phyloP scores from a whole-genome alignment of 1,140 invertebrate species.

The Gryllus bimaculatus region DNA sequence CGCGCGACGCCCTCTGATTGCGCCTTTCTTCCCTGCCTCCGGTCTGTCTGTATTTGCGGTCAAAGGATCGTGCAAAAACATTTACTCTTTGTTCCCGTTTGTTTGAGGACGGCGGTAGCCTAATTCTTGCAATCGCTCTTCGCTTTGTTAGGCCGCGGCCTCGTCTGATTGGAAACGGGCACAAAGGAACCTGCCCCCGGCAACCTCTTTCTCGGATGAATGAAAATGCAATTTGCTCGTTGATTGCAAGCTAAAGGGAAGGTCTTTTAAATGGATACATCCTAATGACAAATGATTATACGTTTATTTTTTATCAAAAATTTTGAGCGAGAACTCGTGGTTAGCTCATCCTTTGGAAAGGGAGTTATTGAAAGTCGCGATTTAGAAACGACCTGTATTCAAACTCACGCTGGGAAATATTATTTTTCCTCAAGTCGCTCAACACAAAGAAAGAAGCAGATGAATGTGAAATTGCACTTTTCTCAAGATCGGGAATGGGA shows the following conservation, averaged over 20 bases:
- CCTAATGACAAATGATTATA: conserved; percentile 1
- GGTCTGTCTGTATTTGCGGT: neutral
- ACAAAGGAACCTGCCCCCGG: neutral
- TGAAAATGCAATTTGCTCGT: conserved; percentile 1
- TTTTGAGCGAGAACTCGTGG: neutral
- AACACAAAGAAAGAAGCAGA: too few species aligned
- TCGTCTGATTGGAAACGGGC: neutral
- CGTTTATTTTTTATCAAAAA: neutral
- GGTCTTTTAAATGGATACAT: neutral
- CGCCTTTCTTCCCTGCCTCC: neutral
- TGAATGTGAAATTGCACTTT: too few species aligned
- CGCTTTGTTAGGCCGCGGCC: neutral
- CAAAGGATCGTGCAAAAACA: conserved; percentile 4
- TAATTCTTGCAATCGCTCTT: conserved; percentile 1
- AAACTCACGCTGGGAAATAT: too few species aligned
- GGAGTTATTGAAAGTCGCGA: neutral
- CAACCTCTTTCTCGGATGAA: neutral
- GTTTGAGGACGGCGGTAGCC: neutral
- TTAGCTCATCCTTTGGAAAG: neutral
- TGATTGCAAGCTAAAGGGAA: neutral
- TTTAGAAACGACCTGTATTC: too few species aligned
- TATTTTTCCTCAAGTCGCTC: too few species aligned
- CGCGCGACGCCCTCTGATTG: neutral
- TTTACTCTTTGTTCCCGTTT: conserved; percentile 1
- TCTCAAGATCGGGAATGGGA: too few species aligned